Evolutionary conservation across 2,113 vertebrate genomes (phyloP).

Genomic region (Pedionomus torquatus): DNA sequence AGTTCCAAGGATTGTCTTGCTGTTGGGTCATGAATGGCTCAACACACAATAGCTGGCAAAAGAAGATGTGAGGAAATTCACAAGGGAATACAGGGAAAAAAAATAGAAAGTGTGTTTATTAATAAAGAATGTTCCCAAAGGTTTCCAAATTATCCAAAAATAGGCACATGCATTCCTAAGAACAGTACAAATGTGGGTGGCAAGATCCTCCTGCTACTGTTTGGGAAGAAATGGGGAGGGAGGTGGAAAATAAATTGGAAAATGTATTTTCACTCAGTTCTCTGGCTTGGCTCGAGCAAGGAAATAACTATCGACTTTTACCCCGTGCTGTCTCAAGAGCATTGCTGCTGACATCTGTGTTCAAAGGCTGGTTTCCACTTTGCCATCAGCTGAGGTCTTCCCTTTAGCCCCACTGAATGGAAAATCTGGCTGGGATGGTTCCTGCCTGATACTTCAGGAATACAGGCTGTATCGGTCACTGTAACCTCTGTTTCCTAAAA

Average conservation of each 20-base stretch:
- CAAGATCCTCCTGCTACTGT: constrained; percentile 8
- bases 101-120: constrained; percentile 12
- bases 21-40: background rate
- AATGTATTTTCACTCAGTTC: background rate
- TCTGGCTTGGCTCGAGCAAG: background rate
- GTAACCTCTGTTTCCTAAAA: background rate
- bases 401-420: background rate
- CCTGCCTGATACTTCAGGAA: background rate
- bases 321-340: background rate
- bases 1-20: constrained; percentile 15
- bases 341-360: background rate
- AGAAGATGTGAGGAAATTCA: background rate
- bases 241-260: background rate
- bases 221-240: background rate
- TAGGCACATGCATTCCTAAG: background rate
- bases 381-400: background rate
- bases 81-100: background rate
- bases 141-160: constrained; percentile 30
- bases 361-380: background rate
- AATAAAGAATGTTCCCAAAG: constrained; percentile 20
- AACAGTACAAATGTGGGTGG: background rate
- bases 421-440: background rate
- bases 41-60: constrained; percentile 35
- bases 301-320: background rate
- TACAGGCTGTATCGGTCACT: background rate